Evolutionary conservation across 2,888 invertebrate species (phyloP).

Genomic region (Drosophila antonietae): DNA sequence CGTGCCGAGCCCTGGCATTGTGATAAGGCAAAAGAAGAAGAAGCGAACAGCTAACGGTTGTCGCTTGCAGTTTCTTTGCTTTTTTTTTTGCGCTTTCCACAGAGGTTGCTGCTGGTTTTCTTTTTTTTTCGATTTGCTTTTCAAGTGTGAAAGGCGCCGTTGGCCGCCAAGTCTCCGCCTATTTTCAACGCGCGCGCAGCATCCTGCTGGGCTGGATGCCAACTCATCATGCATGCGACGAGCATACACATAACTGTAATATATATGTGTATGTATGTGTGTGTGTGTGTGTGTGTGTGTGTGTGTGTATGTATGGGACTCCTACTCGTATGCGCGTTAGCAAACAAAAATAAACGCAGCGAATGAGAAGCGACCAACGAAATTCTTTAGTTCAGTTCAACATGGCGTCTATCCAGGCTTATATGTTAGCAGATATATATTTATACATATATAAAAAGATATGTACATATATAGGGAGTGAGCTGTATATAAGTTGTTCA

Average conservation of each 20-base stretch:
- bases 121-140: constrained; percentile 8
- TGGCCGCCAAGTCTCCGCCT: constrained; percentile 80
- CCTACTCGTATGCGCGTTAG: constrained; percentile 64
- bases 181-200: constrained; percentile 84
- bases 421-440: constrained; percentile 20
- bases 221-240: constrained; percentile 47
- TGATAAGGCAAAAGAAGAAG: constrained; percentile 49
- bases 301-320: constrained; percentile 16
- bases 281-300: constrained; percentile 4
- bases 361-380: constrained; percentile 68
- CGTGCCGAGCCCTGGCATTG: constrained; percentile 38
- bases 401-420: constrained; percentile 71
- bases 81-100: constrained; percentile 25
- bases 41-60: constrained; percentile 50
- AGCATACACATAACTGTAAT: constrained; percentile 18
- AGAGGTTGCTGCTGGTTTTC: constrained; percentile 21
- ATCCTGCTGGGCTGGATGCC: constrained; percentile 65
- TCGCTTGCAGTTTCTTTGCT: constrained; percentile 42
- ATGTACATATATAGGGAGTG: constrained; percentile 7
- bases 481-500: constrained; percentile 16
- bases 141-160: constrained; percentile 58
- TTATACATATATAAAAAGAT: constrained; percentile 15
- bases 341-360: constrained; percentile 64
- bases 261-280: constrained; percentile 15
- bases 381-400: constrained; percentile 56